Conservation (phyloP, 1,140 invertebrate genomes). For the Carcinoscorpius rotundicauda region DNA sequence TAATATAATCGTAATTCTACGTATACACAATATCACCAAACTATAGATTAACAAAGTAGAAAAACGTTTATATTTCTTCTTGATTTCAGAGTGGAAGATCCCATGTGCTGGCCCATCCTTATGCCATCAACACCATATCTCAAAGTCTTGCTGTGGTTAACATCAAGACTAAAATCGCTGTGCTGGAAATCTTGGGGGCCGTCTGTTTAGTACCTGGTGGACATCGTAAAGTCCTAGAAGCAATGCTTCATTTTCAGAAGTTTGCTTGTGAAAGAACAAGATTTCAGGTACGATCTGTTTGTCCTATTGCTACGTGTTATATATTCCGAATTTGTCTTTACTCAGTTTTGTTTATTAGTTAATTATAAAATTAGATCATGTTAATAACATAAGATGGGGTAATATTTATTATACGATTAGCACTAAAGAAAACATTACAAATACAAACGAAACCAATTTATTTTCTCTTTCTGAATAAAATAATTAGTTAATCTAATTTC, state of each 20-base stretch:
- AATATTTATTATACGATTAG: no score
- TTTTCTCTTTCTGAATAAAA: no score
- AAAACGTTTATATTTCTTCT: neutral
- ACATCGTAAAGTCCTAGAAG: constrained; percentile 79
- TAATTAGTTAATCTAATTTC: no score
- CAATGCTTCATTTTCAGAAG: constrained; percentile 86
- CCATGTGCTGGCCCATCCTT: constrained; percentile 85
- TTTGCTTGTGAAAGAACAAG: constrained; percentile 79
- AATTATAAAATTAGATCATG: no score
- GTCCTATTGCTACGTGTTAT: no score
- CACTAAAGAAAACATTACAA: no score
- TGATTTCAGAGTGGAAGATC: constrained; percentile 70
- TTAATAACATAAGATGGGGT: no score
- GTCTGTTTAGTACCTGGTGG: constrained; percentile 87
- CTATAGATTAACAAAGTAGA: neutral
- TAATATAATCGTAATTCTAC: no score
- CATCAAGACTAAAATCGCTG: constrained; percentile 88
- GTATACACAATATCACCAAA: no score
- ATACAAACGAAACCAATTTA: no score
- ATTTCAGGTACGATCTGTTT: constrained; percentile 50
- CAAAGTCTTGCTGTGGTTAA: constrained; percentile 81
- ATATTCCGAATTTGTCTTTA: no score
- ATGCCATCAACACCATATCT: constrained; percentile 84
- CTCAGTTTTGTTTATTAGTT: no score
- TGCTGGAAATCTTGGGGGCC: constrained; percentile 86